Conservation (phyloP, 1,140 invertebrate genomes). For the Heliconius nattereri region DNA sequence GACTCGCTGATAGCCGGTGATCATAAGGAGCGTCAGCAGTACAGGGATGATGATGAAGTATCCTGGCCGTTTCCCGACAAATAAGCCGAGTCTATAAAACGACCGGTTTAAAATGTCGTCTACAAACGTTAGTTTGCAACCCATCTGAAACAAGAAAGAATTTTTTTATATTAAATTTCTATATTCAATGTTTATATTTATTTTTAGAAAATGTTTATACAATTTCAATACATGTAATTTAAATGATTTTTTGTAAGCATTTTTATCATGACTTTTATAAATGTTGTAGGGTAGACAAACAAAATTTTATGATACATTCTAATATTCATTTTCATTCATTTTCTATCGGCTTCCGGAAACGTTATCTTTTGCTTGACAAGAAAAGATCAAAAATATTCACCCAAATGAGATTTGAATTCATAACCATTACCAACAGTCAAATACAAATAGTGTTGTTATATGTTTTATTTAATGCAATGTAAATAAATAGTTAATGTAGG, state of each 20-base stretch:
- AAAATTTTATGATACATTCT: no score
- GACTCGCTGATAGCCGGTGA: constrained; percentile 92
- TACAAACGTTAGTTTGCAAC: constrained; percentile 86
- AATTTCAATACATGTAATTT: no score
- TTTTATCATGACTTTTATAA: no score
- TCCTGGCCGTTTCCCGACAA: constrained; percentile 91
- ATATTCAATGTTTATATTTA: not conserved
- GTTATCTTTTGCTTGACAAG: not conserved
- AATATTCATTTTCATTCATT: no score
- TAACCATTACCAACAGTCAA: not conserved
- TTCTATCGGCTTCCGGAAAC: no score
- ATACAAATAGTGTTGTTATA: not conserved
- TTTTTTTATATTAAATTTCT: not conserved
- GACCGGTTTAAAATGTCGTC: constrained; percentile 89
- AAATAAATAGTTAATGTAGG: no score
- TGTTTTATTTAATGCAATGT: not conserved
- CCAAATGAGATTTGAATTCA: not conserved
- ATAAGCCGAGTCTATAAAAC: constrained; percentile 90
- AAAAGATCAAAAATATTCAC: not conserved
- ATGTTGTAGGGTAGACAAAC: no score
- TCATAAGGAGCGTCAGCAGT: constrained; percentile 89
- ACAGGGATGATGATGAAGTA: constrained; percentile 95
- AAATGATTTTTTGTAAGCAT: no score
- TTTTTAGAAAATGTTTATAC: no score
- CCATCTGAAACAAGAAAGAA: constrained; percentile 84